These are phyloP conservation scores for Drosophila kikkawai DNA, from an alignment of 1,140 invertebrate genomes.

Conservation along the genomic window DNA sequence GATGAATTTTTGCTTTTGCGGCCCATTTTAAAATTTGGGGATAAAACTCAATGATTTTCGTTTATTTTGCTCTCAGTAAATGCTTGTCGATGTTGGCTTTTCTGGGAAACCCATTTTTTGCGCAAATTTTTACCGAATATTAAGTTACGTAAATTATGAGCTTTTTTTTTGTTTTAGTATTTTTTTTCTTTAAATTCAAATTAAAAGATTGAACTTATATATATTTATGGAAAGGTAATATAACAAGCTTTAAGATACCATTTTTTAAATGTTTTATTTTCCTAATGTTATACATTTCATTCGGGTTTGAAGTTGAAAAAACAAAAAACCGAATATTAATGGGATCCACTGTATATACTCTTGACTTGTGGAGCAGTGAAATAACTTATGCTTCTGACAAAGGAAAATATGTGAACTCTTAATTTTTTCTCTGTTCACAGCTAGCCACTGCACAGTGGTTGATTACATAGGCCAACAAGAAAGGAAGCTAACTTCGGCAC, in stretches of 20 bases:
- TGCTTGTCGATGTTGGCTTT: neutral
- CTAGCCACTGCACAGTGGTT: too few relatives aligned
- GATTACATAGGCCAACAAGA: too few relatives aligned
- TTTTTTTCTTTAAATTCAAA: neutral
- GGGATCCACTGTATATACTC: neutral
- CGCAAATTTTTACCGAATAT: neutral
- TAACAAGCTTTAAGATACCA: conserved; percentile 6
- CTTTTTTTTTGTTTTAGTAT: too few relatives aligned
- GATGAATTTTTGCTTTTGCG: neutral
- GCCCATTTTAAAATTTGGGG: neutral
- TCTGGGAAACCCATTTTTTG: neutral
- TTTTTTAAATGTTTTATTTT: conserved; percentile 7
- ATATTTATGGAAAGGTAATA: conserved; percentile 18
- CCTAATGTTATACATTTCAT: too few relatives aligned
- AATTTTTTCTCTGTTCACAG: too few relatives aligned
- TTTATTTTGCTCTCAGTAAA: neutral
- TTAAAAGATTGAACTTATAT: neutral
- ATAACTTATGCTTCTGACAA: too few relatives aligned
- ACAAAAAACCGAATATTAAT: conserved; percentile 14
- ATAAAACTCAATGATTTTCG: neutral
- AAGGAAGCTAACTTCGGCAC: too few relatives aligned
- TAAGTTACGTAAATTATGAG: too few relatives aligned
- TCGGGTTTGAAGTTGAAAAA: conserved; percentile 11
- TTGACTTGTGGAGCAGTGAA: too few relatives aligned
- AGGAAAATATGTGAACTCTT: too few relatives aligned